Conservation (phyloP, 2,888 invertebrate species). For the Phaonia tiefii region DNA sequence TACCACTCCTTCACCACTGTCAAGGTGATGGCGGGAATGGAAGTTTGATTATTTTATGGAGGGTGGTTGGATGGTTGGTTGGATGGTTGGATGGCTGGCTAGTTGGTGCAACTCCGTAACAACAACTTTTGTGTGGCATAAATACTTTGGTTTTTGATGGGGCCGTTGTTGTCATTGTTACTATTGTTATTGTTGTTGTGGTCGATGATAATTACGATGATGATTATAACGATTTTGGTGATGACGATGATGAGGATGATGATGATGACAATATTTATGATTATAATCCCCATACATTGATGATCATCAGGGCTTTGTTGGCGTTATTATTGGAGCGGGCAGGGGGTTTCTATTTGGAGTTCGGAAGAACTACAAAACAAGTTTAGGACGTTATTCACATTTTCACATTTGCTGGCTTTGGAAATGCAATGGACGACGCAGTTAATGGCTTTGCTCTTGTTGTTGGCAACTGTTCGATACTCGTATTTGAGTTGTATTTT, state of each 20-base stretch:
- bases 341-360: constrained; percentile 34
- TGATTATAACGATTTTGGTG: constrained; percentile 21
- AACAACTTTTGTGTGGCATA: background rate
- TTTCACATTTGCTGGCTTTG: constrained; percentile 2
- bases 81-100: background rate
- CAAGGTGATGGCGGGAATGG: background rate
- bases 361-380: constrained; percentile 46
- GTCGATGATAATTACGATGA: no score
- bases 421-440: background rate
- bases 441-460: constrained; percentile 50
- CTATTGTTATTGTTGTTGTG: background rate
- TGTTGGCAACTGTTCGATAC: background rate
- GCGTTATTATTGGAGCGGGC: constrained; percentile 13
- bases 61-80: no score
- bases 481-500: background rate
- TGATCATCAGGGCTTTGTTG: background rate
- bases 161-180: background rate
- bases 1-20: background rate
- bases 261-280: constrained; percentile 36
- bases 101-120: background rate
- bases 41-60: background rate
- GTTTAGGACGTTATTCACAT: constrained; percentile 23
- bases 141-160: no score
- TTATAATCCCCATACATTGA: constrained; percentile 25
- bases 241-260: constrained; percentile 29